A percentile compares a stretch with the other conserved stretches of the same genome.
Evolutionary conservation across 2,888 invertebrate species (phyloP).

Genomic region (Liodrosophila aerea): DNA sequence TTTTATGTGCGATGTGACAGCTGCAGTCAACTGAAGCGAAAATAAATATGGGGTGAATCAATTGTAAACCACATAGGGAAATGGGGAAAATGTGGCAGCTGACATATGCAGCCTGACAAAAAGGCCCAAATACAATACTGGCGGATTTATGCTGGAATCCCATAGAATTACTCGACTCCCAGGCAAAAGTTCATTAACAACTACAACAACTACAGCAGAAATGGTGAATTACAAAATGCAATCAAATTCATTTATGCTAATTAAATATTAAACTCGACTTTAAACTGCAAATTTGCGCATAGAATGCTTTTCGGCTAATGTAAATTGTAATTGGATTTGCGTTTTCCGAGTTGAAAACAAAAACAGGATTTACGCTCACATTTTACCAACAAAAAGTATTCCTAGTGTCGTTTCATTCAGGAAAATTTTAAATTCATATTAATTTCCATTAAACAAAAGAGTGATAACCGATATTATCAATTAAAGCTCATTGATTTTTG

Average conservation of each 20-base stretch:
- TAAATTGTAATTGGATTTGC: conserved; percentile 55
- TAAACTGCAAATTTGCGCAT: conserved; percentile 16
- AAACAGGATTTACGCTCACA: conserved; percentile 18
- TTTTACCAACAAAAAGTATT: conserved; percentile 21
- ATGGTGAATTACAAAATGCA: conserved; percentile 38
- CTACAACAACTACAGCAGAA: conserved; percentile 6
- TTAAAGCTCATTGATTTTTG: conserved; percentile 4
- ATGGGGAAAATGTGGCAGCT: conserved; percentile 31
- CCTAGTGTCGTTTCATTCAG: no score
- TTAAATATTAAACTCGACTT: conserved; percentile 58
- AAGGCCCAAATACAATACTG: not conserved
- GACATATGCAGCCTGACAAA: conserved; percentile 23
- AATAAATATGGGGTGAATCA: not conserved
- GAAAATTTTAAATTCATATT: not conserved
- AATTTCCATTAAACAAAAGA: no score
- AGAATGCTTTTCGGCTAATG: conserved; percentile 1
- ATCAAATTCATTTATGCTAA: conserved; percentile 58
- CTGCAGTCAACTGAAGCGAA: not conserved
- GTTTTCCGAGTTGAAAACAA: conserved; percentile 35
- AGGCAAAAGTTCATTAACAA: conserved; percentile 43
- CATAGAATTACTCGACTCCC: no score
- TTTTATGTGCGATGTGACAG: not conserved
- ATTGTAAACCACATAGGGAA: not conserved
- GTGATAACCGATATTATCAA: not conserved
- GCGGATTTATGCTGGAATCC: conserved; percentile 9